These are phyloP conservation scores for Drosophila ezoana DNA, from an alignment of 2,888 invertebrate species.

Conservation along the genomic window DNA sequence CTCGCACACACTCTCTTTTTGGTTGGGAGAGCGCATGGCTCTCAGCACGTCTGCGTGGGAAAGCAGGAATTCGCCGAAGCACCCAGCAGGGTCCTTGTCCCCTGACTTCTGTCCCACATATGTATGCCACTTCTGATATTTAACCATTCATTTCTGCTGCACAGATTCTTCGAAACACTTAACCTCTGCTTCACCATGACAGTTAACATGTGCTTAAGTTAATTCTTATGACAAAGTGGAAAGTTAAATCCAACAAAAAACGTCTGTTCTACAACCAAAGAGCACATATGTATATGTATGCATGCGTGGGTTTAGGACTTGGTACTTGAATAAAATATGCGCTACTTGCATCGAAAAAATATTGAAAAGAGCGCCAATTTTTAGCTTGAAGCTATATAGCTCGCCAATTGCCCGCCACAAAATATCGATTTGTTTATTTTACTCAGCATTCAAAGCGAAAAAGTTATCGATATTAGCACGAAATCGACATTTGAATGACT, in stretches of 20 bases:
- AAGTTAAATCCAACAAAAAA: too few relatives aligned
- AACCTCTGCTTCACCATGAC: too few relatives aligned
- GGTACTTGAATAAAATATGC: not conserved
- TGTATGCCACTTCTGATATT: constrained; percentile 9
- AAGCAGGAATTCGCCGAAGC: constrained; percentile 40
- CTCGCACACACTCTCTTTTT: constrained; percentile 10
- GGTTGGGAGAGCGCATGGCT: constrained; percentile 28
- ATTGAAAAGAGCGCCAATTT: not conserved
- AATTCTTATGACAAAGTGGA: too few relatives aligned
- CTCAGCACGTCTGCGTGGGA: constrained; percentile 57
- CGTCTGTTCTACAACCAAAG: too few relatives aligned
- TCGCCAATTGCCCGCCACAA: not conserved
- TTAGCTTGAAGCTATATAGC: not conserved
- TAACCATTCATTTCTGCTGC: not conserved
- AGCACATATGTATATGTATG: too few relatives aligned
- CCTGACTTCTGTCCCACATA: constrained; percentile 23
- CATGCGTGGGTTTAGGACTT: too few relatives aligned
- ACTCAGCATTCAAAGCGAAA: too few relatives aligned
- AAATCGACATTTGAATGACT: not conserved
- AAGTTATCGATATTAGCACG: not conserved
- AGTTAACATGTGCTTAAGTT: too few relatives aligned
- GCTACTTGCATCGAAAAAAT: not conserved
- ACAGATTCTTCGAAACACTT: not conserved
- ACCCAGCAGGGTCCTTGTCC: constrained; percentile 39
- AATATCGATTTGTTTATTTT: constrained; percentile 4